Conservation (phyloP, 2,888 invertebrate species). For the Ischnus inquisitorius region DNA sequence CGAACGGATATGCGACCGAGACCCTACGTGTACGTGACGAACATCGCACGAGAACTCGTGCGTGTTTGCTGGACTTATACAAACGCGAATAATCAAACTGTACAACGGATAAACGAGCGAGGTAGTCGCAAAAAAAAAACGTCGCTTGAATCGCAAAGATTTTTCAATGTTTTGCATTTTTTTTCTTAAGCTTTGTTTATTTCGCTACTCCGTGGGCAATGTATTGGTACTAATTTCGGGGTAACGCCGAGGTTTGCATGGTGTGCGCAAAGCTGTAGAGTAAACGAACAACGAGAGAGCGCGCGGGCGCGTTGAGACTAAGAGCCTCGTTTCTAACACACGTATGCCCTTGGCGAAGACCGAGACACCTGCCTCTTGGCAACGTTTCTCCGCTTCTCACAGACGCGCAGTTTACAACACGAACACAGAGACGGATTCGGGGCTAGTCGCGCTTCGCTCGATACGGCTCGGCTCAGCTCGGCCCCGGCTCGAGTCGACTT, state of each 20-base stretch:
- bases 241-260: neutral
- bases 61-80: too few species aligned
- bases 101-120: too few species aligned
- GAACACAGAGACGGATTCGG: constrained; percentile 22
- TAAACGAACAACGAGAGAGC: constrained; percentile 36
- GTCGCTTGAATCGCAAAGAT: neutral
- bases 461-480: constrained; percentile 66
- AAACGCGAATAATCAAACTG: too few species aligned
- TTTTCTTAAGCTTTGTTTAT: neutral
- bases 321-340: constrained; percentile 15
- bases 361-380: constrained; percentile 47
- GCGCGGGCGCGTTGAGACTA: constrained; percentile 14
- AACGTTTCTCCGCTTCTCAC: constrained; percentile 20
- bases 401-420: constrained; percentile 16
- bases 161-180: neutral
- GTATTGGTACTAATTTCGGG: neutral
- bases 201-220: neutral
- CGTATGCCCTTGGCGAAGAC: constrained; percentile 45
- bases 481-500: constrained; percentile 55
- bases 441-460: constrained; percentile 66
- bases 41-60: too few species aligned
- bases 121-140: too few species aligned
- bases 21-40: too few species aligned
- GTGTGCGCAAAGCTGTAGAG: constrained; percentile 32
- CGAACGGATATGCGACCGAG: too few species aligned